These are phyloP conservation scores for Paraplagusia blochii DNA, from an alignment of 2,113 vertebrate genomes.

Conservation along the genomic window DNA sequence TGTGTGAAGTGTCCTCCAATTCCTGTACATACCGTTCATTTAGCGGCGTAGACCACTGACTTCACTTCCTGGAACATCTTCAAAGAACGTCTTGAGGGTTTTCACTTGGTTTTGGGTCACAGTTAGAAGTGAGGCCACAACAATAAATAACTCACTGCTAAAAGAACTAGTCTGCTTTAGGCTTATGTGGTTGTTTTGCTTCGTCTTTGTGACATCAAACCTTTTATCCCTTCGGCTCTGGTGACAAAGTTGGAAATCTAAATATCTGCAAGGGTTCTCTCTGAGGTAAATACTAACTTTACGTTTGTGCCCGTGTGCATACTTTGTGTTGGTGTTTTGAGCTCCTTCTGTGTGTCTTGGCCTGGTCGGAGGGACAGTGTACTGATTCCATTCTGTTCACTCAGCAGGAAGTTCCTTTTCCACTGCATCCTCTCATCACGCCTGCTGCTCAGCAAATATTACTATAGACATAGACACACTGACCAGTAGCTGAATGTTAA, in stretches of 20 bases:
- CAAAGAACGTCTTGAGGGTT: background rate
- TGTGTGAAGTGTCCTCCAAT: background rate
- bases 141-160: background rate
- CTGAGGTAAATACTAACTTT: too few relatives aligned
- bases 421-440: constrained; percentile 49
- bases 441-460: constrained; percentile 56
- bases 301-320: background rate
- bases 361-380: constrained; percentile 28
- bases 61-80: background rate
- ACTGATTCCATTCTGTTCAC: constrained; percentile 50
- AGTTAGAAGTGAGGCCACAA: background rate
- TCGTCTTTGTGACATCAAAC: too few relatives aligned
- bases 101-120: background rate
- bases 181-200: too few relatives aligned
- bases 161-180: background rate
- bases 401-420: constrained; percentile 67
- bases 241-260: background rate
- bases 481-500: background rate
- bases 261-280: too few relatives aligned
- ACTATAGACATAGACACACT: constrained; percentile 23
- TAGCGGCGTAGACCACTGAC: background rate
- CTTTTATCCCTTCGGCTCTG: too few relatives aligned
- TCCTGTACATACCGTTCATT: too few relatives aligned
- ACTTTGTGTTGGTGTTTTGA: background rate
- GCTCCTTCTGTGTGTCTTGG: constrained; percentile 36